Evolutionary conservation across 2,888 invertebrate species (phyloP).

Genomic region (Chalcosyrphus nemorum): DNA sequence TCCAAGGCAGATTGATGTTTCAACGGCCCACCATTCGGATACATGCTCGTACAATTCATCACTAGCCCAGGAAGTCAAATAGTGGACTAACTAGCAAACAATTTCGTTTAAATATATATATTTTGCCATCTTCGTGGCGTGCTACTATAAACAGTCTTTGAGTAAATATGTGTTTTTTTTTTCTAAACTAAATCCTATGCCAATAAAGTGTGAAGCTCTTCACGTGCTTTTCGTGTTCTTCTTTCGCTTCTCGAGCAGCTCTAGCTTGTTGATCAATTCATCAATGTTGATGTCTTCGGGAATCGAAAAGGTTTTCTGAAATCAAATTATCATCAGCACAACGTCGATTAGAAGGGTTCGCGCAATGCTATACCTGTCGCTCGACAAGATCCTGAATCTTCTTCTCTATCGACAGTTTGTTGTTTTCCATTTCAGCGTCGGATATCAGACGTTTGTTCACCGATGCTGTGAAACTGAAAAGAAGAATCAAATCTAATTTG

Average conservation of each 20-base stretch:
- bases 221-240: conserved; percentile 73
- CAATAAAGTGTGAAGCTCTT: not conserved
- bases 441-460: conserved; percentile 76
- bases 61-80: too few species aligned
- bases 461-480: conserved; percentile 75
- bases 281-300: conserved; percentile 78
- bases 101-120: conserved; percentile 12
- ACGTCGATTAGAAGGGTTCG: too few species aligned
- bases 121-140: conserved; percentile 31
- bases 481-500: not conserved
- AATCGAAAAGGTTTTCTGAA: conserved; percentile 73
- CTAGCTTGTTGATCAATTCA: conserved; percentile 77
- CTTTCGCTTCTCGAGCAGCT: conserved; percentile 72
- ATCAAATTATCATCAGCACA: too few species aligned
- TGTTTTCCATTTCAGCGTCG: conserved; percentile 74
- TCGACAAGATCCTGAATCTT: conserved; percentile 75
- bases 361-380: conserved; percentile 74
- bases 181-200: conserved; percentile 9
- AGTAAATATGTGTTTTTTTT: conserved; percentile 20
- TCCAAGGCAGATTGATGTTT: too few species aligned
- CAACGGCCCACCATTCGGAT: too few species aligned
- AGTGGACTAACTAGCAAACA: not conserved
- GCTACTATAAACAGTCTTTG: conserved; percentile 58
- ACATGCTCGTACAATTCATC: too few species aligned
- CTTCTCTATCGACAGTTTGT: conserved; percentile 74